Evolutionary conservation across 2,797 vertebrate genomes (phyloP), one percentile per base, ranked within the genome.

Genomic region (Margarornis squamiger): DNA sequence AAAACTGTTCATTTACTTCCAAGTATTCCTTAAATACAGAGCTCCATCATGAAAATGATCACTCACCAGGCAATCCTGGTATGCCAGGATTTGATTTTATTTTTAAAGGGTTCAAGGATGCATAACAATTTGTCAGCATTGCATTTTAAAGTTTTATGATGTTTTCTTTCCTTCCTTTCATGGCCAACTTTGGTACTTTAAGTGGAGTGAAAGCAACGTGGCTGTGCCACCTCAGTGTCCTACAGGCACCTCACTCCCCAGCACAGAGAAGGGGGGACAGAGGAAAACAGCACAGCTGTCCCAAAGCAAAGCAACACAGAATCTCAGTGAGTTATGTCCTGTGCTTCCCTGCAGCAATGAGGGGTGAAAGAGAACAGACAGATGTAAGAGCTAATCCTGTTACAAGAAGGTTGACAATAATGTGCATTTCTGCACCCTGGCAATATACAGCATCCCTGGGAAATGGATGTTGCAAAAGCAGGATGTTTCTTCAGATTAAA

Each of bases 201-300:
- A 34, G 9, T 1, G 0, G 21, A 86, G 27, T 6, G 34, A 49
- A 74, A 63, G 61, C 29, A 36, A 52, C 4, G 5, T 7, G 41
- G 43, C 66, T 0, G 0, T 41, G 36, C 9, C 29, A 30, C 26
- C 27, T 30, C 27, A 23, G 41, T 22, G 0, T 19, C 34, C 57
- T 22, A 1, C 39, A 34, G 45, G 36, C 62, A 71, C 30, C 36
- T 32, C 1, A 1, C 12, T 34, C 13, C 38, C 41, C 45, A 52
- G 52, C 49, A 22, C n/a, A 49, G 45, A 19, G 10, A 23, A 65
- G 19, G 16, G 20, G 30, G 58, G 13, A 63, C 14, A 67, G 24
- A 27, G 49, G 46, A 7, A 55, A 86, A 57, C 78, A 86, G 18
- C 34, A 30, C 10, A 1, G 24, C 15, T 39, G 38, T 6, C 61